Evolutionary conservation across 2,113 vertebrate species (phyloP).

Genomic region (human): GRCh38 chr14:77567501-77568000

Average conservation of each 20-base stretch:
- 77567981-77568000: background rate
- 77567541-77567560: background rate
- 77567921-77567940: background rate
- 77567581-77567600: background rate
- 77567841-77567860: no score
- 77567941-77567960: background rate
- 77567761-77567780: background rate
- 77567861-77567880: background rate
- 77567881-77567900: background rate
- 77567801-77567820: background rate
- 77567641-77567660: background rate
- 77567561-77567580: background rate
- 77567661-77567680: background rate
- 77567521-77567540: background rate
- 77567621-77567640: background rate
- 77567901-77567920: background rate
- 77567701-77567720: background rate
- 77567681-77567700: constrained; percentile 22
- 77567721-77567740: background rate
- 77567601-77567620: background rate
- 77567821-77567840: background rate
- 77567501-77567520: background rate
- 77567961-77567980: background rate
- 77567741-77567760: background rate
- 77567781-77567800: background rate